Evolutionary conservation across 2,888 invertebrate species (phyloP).

Genomic region (Nipponacmea schrenckii): DNA sequence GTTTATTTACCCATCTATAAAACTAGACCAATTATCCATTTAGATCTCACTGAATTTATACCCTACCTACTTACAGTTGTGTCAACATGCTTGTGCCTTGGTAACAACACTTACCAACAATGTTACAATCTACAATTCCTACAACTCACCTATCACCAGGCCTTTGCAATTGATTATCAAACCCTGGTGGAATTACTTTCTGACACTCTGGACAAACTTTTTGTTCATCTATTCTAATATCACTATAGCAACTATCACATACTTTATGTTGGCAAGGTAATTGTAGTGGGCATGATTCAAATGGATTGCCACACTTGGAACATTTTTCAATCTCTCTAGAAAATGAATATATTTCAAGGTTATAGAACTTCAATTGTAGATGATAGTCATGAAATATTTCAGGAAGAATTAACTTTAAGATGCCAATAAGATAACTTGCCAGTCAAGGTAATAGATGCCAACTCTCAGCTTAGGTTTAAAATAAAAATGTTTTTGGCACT

Average conservation of each 20-base stretch:
- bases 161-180: slow-evolving; percentile 24
- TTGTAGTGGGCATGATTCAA: slow-evolving; percentile 45
- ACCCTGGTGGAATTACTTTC: slow-evolving; percentile 29
- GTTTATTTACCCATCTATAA: too few species aligned
- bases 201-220: slow-evolving; percentile 44
- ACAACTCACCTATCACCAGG: slow-evolving; percentile 9
- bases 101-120: too few species aligned
- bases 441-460: background rate
- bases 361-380: background rate
- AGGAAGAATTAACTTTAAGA: too few species aligned
- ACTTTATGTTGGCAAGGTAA: slow-evolving; percentile 54
- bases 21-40: too few species aligned
- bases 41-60: too few species aligned
- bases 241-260: slow-evolving; percentile 48
- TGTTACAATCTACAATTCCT: too few species aligned
- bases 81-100: too few species aligned
- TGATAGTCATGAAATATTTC: background rate
- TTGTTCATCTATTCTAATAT: slow-evolving; percentile 27
- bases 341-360: background rate
- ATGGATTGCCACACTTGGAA: slow-evolving; percentile 40
- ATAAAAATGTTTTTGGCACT: too few species aligned
- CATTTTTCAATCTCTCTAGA: slow-evolving; percentile 38
- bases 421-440: background rate
- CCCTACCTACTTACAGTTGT: too few species aligned
- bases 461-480: too few species aligned